These are phyloP conservation scores for Drosophila bifasciata DNA, from an alignment of 1,140 invertebrate genomes.

Conservation along the genomic window DNA sequence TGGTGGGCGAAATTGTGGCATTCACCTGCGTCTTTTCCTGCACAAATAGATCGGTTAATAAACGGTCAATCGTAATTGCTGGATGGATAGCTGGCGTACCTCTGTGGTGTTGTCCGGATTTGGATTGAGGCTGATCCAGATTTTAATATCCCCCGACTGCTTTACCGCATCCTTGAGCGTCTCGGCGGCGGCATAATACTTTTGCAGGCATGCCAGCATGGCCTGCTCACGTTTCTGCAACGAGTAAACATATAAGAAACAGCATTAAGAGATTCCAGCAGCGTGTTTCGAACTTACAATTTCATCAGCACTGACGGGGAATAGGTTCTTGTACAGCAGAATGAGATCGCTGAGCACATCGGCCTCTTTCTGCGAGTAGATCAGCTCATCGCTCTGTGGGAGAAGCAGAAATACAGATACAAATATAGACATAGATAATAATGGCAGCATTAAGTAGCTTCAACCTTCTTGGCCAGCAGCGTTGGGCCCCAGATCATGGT, in stretches of 20 bases:
- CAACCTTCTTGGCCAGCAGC: constrained; percentile 89
- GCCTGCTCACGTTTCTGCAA: constrained; percentile 87
- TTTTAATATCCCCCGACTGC: constrained; percentile 90
- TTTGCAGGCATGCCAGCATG: constrained; percentile 89
- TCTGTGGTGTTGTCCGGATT: constrained; percentile 78
- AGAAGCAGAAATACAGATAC: not conserved
- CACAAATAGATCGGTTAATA: not conserved
- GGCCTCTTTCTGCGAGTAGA: constrained; percentile 88
- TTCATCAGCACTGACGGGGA: constrained; percentile 85
- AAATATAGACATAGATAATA: not conserved
- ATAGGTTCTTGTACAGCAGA: constrained; percentile 85
- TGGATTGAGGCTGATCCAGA: constrained; percentile 87
- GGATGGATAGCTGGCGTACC: constrained; percentile 26
- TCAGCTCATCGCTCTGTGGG: constrained; percentile 65
- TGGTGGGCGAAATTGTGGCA: constrained; percentile 88
- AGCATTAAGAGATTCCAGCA: not conserved
- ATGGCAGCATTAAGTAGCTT: not conserved
- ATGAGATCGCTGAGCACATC: constrained; percentile 90
- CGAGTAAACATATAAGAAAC: not conserved
- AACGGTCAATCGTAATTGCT: too few species aligned
- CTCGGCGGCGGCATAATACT: constrained; percentile 86
- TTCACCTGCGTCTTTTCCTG: constrained; percentile 82
- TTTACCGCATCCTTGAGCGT: constrained; percentile 85
- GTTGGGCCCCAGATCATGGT: constrained; percentile 94
- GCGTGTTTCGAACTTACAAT: constrained; percentile 51